Conservation (phyloP, 2,113 vertebrate genomes). For the Gadus chalcogrammus region DNA sequence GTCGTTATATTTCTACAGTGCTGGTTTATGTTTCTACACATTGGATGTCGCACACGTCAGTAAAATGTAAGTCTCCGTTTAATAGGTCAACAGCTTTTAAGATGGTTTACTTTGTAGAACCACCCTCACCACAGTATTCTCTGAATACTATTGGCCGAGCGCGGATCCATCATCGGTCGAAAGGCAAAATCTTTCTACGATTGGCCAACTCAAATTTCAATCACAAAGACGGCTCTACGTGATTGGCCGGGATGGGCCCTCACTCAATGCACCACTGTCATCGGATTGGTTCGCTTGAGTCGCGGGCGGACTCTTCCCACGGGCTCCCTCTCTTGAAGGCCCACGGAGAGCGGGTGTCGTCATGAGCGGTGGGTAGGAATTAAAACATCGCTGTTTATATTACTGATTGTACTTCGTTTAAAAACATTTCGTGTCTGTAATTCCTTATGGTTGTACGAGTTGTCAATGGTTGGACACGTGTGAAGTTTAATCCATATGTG, state of each 20-base stretch:
- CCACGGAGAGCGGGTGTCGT: constrained; percentile 81
- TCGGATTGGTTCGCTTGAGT: constrained; percentile 67
- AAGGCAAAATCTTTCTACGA: accelerated
- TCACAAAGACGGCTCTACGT: constrained; percentile 16
- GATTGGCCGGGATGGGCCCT: constrained; percentile 38
- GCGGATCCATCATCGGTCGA: constrained; percentile 22
- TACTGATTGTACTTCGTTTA: constrained; percentile 67
- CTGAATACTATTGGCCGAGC: constrained; percentile 53
- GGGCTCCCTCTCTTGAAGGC: constrained; percentile 68
- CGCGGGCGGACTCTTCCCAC: constrained; percentile 60
- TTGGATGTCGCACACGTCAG: constrained; percentile 56
- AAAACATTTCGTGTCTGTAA: constrained; percentile 47
- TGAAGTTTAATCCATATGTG: background rate
- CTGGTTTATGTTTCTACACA: constrained; percentile 35
- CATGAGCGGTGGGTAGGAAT: constrained; percentile 87
- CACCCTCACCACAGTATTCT: constrained; percentile 34
- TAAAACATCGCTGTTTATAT: constrained; percentile 80
- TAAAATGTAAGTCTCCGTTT: constrained; percentile 33
- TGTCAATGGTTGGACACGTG: background rate
- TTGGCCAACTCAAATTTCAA: constrained; percentile 47
- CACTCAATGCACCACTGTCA: constrained; percentile 30
- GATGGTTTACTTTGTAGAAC: background rate
- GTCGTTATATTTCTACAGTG: constrained; percentile 44
- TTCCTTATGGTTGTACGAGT: constrained; percentile 30
- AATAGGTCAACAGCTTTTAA: constrained; percentile 41